These are phyloP conservation scores for Tapirus terrestris DNA, from an alignment of 2,113 vertebrate species.

Conservation along the genomic window DNA sequence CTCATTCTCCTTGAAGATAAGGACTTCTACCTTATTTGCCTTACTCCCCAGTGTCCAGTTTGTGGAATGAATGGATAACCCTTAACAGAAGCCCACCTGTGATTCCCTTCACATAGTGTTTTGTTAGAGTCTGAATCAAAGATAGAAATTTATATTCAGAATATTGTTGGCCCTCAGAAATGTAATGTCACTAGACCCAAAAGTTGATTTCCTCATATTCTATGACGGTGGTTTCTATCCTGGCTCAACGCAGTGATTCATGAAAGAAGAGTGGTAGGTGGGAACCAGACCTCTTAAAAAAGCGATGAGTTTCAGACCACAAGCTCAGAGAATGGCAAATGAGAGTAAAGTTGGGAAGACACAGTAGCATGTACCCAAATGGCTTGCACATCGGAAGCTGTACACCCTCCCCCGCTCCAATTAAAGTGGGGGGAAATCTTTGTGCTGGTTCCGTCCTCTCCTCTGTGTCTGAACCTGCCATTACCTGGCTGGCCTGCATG, in stretches of 20 bases:
- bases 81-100: background rate
- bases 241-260: background rate
- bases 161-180: background rate
- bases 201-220: background rate
- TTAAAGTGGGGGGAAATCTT: background rate
- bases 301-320: background rate
- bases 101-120: background rate
- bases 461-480: background rate
- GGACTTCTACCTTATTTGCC: background rate
- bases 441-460: background rate
- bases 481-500: background rate
- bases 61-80: background rate
- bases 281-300: background rate
- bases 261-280: background rate
- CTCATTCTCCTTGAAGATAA: background rate
- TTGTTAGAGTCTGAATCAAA: background rate
- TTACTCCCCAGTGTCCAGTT: background rate
- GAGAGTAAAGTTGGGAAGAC: background rate
- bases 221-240: background rate
- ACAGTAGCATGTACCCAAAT: background rate
- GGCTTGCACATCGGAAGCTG: background rate
- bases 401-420: background rate
- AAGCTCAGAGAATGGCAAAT: background rate
- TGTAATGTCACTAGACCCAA: background rate
- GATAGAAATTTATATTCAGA: background rate